Evolutionary conservation across 2,797 vertebrate genomes (phyloP).

Genomic region (Philypnodon macrostomus): DNA sequence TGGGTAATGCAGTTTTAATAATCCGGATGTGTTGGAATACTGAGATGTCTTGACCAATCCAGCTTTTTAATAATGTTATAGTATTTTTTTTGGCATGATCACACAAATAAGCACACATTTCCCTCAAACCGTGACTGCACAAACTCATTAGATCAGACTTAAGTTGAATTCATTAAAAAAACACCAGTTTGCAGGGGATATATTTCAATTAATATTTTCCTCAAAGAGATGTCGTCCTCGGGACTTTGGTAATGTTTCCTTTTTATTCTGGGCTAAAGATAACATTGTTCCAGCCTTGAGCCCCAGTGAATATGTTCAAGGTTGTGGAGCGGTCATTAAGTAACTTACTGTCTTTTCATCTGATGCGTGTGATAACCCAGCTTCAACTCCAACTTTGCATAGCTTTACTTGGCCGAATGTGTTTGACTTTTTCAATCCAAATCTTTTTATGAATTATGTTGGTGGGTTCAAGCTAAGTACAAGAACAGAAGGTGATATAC

Average conservation of each 20-base stretch:
- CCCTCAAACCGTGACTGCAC: constrained; percentile 21
- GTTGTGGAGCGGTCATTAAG: constrained; percentile 21
- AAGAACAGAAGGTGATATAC: too few relatives aligned
- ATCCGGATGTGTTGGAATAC: too few relatives aligned
- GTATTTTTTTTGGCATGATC: neutral
- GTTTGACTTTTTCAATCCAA: too few relatives aligned
- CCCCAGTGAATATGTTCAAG: constrained; percentile 33
- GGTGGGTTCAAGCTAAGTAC: too few relatives aligned
- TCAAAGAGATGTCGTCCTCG: constrained; percentile 22
- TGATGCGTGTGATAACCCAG: constrained; percentile 17
- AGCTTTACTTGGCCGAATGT: too few relatives aligned
- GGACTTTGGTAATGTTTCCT: constrained; percentile 20
- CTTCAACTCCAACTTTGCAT: constrained; percentile 4
- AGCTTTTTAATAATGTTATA: too few relatives aligned
- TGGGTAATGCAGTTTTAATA: too few relatives aligned
- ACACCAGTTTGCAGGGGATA: constrained; percentile 28
- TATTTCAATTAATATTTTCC: constrained; percentile 38
- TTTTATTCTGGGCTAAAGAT: constrained; percentile 40
- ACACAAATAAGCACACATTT: constrained; percentile 8
- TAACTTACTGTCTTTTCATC: constrained; percentile 21
- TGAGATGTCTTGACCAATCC: too few relatives aligned
- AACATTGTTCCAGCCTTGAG: constrained; percentile 22
- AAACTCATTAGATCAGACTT: constrained; percentile 42
- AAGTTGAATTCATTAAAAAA: constrained; percentile 46
- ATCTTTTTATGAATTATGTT: too few relatives aligned